Percentiles rank a stretch among this genome's conserved stretches.
Evolutionary conservation across 2,113 vertebrate genomes (phyloP).

Genomic region (Vidua macroura): DNA sequence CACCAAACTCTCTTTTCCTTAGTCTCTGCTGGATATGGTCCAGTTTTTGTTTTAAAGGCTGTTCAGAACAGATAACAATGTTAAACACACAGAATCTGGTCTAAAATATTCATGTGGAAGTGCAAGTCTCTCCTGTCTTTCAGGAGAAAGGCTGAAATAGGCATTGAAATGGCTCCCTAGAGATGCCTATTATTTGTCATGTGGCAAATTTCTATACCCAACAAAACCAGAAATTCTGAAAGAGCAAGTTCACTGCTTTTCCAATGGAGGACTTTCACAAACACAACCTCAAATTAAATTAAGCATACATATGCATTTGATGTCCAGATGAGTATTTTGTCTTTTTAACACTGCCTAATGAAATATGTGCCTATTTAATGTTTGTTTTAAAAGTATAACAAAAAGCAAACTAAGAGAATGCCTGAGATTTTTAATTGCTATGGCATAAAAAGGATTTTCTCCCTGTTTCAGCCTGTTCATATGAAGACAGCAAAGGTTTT

Average conservation of each 20-base stretch:
- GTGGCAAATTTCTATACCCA: background rate
- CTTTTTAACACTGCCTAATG: background rate
- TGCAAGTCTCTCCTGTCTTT: background rate
- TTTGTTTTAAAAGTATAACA: background rate
- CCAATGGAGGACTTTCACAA: background rate
- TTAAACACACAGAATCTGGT: background rate
- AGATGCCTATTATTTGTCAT: background rate
- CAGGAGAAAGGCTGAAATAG: background rate
- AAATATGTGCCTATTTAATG: background rate
- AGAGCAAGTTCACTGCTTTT: background rate
- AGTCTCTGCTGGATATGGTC: background rate
- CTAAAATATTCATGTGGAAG: background rate
- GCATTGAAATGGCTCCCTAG: background rate
- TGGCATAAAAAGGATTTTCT: background rate
- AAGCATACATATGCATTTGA: background rate
- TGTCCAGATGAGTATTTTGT: background rate
- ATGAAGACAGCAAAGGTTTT: background rate
- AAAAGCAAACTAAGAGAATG: background rate
- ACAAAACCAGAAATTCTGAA: background rate
- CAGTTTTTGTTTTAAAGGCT: background rate
- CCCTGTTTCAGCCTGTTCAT: background rate
- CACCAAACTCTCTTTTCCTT: background rate
- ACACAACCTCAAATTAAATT: background rate
- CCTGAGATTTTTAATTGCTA: background rate
- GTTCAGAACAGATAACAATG: background rate